Evolutionary conservation across 2,888 invertebrate species (phyloP), one percentile per base, ranked within the genome.

Genomic region (Cheilosia scutellata): DNA sequence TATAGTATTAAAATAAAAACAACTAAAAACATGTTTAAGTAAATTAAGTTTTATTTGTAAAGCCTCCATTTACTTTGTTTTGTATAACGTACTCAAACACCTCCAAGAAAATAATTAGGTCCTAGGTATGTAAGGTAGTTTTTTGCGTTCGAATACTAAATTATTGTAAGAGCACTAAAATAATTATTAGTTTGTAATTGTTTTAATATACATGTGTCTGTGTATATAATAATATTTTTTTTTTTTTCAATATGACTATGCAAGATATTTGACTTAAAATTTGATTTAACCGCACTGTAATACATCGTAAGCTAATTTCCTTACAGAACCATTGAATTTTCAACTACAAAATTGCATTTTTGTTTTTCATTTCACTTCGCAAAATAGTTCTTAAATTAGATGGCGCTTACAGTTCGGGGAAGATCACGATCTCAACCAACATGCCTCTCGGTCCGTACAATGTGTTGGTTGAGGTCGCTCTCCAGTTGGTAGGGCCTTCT

Each of bases 1-100:
- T 86, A 86, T 86, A 86, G 86, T 86, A 86, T 86, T 82, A 80
- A 82, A 86, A 80, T 66, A 75, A 80, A 75, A 79, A 65, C 25
- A 72, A 74, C 79, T 71, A 63, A 80, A 75, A 70, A 74, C 29
- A 70, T 75, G 63, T 79, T 75, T 74, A 83, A 83, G 65, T 80
- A 84, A 84, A 75, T 75, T 84, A 84, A 80, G 75, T 76, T 57
- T 80, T 76, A 80, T 75, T 80, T 84, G 71, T 62, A 70, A 84
- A 70, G 42, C 51, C 51, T 63, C 51, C 49, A 53, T 49, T 55
- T 53, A 53, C 13, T 71, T 68, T 74, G 27, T 72, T 66, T 62
- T 79, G 58, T 71, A 60, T 71, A 71, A 70, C 74, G 42, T 74
- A 83, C 53, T 80, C 63, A 77, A 70, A 63, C 55, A 78, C 55